Evolutionary conservation across 2,888 invertebrate species (phyloP).

Genomic region (Myopa tessellatipennis): DNA sequence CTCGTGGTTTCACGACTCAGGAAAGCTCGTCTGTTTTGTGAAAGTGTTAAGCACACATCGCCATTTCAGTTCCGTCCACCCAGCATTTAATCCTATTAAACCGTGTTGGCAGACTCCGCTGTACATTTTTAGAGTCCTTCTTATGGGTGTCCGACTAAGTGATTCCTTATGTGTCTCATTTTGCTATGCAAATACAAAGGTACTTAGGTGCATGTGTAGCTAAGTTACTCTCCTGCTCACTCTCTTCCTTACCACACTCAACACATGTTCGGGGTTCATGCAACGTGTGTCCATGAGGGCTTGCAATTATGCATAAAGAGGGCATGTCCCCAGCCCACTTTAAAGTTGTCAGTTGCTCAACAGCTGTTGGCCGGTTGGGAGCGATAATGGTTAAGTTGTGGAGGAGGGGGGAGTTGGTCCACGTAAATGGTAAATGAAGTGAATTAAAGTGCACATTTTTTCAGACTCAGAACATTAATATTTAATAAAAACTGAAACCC

Average conservation of each 20-base stretch:
- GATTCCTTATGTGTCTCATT: slow-evolving; percentile 41
- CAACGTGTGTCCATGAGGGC: neutral
- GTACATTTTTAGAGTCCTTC: neutral
- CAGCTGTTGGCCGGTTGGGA: neutral
- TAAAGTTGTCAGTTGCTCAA: neutral
- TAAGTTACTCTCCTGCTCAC: neutral
- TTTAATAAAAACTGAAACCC: too few species aligned
- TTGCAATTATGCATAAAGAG: neutral
- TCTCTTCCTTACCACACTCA: too few species aligned
- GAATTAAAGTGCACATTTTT: too few species aligned
- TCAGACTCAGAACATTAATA: too few species aligned
- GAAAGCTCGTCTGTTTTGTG: neutral
- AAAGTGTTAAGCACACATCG: slow-evolving; percentile 22
- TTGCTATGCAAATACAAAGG: slow-evolving; percentile 55
- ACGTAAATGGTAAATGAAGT: too few species aligned
- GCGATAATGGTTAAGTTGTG: neutral
- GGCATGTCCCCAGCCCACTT: neutral
- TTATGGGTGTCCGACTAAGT: slow-evolving; percentile 2
- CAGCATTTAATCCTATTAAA: slow-evolving; percentile 45
- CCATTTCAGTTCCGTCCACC: slow-evolving; percentile 32
- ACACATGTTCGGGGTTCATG: too few species aligned
- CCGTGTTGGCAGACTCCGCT: slow-evolving; percentile 24
- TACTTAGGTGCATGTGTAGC: neutral
- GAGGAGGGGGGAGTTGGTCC: too few species aligned
- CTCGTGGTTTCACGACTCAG: neutral